Base-by-base conservation (phyloP, 2,113 vertebrate genomes). In the Pseudorasbora parva region DNA sequence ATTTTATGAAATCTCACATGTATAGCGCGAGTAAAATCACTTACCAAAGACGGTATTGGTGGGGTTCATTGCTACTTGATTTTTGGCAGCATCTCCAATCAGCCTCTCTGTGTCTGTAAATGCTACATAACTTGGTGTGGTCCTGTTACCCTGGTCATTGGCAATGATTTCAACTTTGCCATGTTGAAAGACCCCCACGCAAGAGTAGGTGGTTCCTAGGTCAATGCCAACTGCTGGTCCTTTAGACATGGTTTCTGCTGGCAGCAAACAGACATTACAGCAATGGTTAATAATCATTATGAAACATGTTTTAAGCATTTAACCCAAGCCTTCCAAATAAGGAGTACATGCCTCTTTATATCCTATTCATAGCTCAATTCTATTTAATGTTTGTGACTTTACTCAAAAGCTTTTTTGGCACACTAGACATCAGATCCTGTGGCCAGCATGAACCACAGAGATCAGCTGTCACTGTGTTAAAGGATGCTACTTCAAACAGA, bases 31-130 rank as follows among this genome's bases (percentile, higher is more conserved):
- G 19, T 25, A 57, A 6, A 4, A 27, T 72, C 75, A 5, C 88
- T 66, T 92, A 93, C 94, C 93, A 78, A 94, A 94, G n/a, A 94
- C 87, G 47, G 94, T 94, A 85, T 94, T 94, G 64, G 73, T 87
- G 72, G 97, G 96, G 84, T 96, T 96, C 90, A 93, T 69, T 4
- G 93, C 93, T 73, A 94, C 93, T 84, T 94, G 93, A 76, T 94
- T 94, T 83, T 94, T 94, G 49, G 93, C 64, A 41, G 64, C 64
- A 68, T 68, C 64, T 68, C 64, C 64, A 37, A 68, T 68, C 64
- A 68, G 30, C 84, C 93, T 90, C 68, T 93, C 93, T 0, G 92
- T 89, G 87, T 94, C 93, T 0, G 93, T 94, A 74, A 94, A 94
- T 30, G 93, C 93, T 5, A 94, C 93, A 27, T 94, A 94, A 73